Conservation (phyloP, 1,140 invertebrate species). For the Drosophila kikkawai region DNA sequence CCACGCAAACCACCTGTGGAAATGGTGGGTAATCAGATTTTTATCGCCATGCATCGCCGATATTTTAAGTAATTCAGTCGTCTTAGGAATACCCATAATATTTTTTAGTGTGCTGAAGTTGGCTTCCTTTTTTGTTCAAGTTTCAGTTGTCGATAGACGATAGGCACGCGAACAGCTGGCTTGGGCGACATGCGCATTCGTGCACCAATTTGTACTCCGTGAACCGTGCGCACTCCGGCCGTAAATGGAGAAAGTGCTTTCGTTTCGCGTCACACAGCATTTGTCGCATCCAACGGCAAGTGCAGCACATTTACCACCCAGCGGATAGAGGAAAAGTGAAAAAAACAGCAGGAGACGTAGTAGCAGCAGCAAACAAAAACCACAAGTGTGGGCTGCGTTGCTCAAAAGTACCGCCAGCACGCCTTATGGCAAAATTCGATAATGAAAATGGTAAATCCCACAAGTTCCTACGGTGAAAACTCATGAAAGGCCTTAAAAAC, state of each 20-base stretch:
- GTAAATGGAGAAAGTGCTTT: constrained; percentile 51
- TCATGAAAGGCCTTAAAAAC: neutral
- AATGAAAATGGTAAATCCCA: constrained; percentile 31
- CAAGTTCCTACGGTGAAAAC: constrained; percentile 8
- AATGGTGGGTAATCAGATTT: constrained; percentile 4
- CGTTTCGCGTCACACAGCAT: constrained; percentile 42
- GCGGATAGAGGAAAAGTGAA: constrained; percentile 21
- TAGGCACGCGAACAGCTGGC: constrained; percentile 29
- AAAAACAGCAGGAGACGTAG: constrained; percentile 12
- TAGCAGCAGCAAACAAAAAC: constrained; percentile 19
- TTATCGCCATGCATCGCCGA: too few relatives aligned
- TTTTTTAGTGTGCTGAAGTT: too few relatives aligned
- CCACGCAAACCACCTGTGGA: constrained; percentile 34
- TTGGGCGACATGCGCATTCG: constrained; percentile 24
- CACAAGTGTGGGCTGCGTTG: constrained; percentile 34
- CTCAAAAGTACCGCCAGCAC: constrained; percentile 3
- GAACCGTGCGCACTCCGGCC: constrained; percentile 25
- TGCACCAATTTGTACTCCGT: constrained; percentile 6
- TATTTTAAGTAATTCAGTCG: too few relatives aligned
- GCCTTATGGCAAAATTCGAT: constrained; percentile 2
- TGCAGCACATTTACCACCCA: constrained; percentile 27
- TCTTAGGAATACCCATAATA: too few relatives aligned
- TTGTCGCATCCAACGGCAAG: constrained; percentile 46
- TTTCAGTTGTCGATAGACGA: constrained; percentile 26
- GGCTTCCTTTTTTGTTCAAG: too few relatives aligned